phyloP scores from a whole-genome alignment of 2,888 invertebrate genomes.

The Elegia similella region DNA sequence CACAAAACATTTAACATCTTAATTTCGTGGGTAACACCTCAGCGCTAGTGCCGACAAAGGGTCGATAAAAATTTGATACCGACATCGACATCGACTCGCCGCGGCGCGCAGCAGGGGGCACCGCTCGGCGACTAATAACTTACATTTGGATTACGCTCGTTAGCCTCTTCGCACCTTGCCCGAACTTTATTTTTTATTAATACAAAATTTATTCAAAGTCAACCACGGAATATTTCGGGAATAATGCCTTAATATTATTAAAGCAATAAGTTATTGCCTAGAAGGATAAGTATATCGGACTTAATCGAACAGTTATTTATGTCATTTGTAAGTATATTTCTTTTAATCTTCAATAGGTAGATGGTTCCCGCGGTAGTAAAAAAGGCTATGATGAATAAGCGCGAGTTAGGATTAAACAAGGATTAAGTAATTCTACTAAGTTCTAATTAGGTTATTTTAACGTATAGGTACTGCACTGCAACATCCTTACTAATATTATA shows the following conservation, averaged over 20 bases:
- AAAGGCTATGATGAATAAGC: no score
- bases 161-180: slow-evolving; percentile 79
- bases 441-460: no score
- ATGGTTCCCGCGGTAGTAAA: background rate
- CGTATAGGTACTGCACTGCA: no score
- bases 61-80: slow-evolving; percentile 71
- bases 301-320: slow-evolving; percentile 52
- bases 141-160: slow-evolving; percentile 79
- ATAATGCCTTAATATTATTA: slow-evolving; percentile 70
- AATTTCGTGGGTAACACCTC: slow-evolving; percentile 78
- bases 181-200: slow-evolving; percentile 74
- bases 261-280: slow-evolving; percentile 69
- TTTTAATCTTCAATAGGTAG: slow-evolving; percentile 43
- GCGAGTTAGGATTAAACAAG: no score
- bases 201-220: slow-evolving; percentile 76
- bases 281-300: slow-evolving; percentile 58
- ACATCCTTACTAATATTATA: no score
- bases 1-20: slow-evolving; percentile 76
- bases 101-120: slow-evolving; percentile 64
- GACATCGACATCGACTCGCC: slow-evolving; percentile 46
- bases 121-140: slow-evolving; percentile 69
- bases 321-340: slow-evolving; percentile 44
- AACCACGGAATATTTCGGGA: slow-evolving; percentile 62
- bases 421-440: no score
- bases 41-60: slow-evolving; percentile 76